Evolutionary conservation across 2,113 vertebrate species (phyloP).

Genomic region (Eublepharis macularius): DNA sequence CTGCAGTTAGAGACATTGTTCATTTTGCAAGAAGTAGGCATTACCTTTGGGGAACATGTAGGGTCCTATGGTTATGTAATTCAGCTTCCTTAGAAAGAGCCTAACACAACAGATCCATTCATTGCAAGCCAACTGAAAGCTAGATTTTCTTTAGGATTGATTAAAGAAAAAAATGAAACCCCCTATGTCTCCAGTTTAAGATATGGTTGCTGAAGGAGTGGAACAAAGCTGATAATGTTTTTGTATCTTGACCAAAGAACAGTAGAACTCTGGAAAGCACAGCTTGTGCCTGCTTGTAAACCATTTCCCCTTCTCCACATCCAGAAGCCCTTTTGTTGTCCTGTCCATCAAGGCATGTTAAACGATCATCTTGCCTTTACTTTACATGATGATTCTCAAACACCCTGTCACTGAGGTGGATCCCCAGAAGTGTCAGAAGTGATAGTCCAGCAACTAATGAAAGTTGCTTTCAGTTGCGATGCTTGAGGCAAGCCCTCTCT

Average conservation of each 20-base stretch:
- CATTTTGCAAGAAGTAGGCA: slow-evolving; percentile 28
- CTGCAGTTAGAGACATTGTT: slow-evolving; percentile 38
- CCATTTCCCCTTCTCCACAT: slow-evolving; percentile 11
- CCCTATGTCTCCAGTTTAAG: background rate
- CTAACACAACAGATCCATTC: background rate
- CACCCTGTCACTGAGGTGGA: background rate
- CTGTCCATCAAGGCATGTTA: background rate
- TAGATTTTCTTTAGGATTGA: slow-evolving; percentile 13
- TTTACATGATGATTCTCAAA: background rate
- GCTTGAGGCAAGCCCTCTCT: background rate
- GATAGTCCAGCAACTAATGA: background rate
- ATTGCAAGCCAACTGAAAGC: background rate
- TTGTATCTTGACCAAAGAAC: slow-evolving; percentile 19
- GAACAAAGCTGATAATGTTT: background rate
- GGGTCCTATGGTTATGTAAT: background rate
- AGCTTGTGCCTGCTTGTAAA: slow-evolving; percentile 21
- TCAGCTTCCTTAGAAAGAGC: background rate
- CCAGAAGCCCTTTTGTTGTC: background rate
- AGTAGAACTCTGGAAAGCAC: slow-evolving; percentile 31
- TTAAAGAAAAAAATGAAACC: background rate
- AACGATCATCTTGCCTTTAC: rapidly evolving
- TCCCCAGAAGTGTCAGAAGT: background rate
- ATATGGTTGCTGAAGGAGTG: slow-evolving; percentile 9
- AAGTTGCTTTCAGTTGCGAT: background rate
- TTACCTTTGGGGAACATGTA: slow-evolving; percentile 1